Evolutionary conservation across 2,797 vertebrate species (phyloP), one percentile per base, ranked within the genome.

Genomic region (Uromys caudimaculatus): DNA sequence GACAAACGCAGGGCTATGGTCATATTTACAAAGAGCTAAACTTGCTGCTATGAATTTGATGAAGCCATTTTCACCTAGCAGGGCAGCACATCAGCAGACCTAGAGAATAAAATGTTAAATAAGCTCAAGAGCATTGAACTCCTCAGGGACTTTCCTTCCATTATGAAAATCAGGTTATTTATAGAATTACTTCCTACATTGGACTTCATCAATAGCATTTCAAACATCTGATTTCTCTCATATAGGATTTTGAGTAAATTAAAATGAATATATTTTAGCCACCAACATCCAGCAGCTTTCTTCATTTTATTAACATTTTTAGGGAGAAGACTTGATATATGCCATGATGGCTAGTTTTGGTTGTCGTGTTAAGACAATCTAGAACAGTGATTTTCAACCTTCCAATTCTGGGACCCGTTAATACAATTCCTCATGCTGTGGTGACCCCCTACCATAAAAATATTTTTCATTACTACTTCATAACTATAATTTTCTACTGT

Each of bases 21-120:
- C 35, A 21, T 92, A 85, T 95, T 91, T 94, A 88, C 44, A 41
- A 76, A 90, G 52, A 23, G 89, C 47, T 75, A 73, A 91, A 67
- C 35, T 56, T 32, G 24, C 2, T 35, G n/a, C 54, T 62, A 54
- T 91, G 83, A 91, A 50, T 96, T 88, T 90, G 86, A 96, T 90
- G 87, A 86, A 86, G 21, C 6, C 16, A 32, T 86, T 60, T 73
- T 90, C 11, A n/a, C 52, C 35, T 29, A 17, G 12, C 10, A 41
- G 50, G 6, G 7, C 62, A 64, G 27, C 5, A 7, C 3, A 47
- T 14, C 9, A 17, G 21, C 24, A 44, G 52, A 83, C 82, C 23
- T 8, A 71, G 54, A 44, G 13, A 2, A 71, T 58, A 79, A 83
- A 69, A 8, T 14, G 69, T 77, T 86, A 62, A 35, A 13, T 41